Conservation (phyloP, 2,113 vertebrate species). For the Megaptera novaeangliae region DNA sequence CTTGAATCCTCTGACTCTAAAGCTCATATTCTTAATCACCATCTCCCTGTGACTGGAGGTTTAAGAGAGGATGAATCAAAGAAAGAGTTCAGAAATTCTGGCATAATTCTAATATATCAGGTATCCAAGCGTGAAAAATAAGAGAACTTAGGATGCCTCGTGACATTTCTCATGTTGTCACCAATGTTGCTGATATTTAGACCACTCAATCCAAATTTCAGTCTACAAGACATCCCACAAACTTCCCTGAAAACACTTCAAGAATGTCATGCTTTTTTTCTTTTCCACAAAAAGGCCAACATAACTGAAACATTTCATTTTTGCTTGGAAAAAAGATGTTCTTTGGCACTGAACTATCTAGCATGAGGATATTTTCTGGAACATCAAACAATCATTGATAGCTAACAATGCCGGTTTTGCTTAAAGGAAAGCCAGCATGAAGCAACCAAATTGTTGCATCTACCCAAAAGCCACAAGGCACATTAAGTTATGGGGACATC, state of each 20-base stretch:
- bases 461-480: not conserved
- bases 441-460: not conserved
- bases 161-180: not conserved
- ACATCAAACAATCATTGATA: constrained; percentile 29
- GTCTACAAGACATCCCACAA: not conserved
- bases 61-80: not conserved
- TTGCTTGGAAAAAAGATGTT: not conserved
- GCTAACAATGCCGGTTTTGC: not conserved
- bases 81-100: not conserved
- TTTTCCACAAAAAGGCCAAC: not conserved
- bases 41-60: not conserved
- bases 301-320: not conserved
- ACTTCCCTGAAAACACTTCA: not conserved
- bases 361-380: constrained; percentile 44
- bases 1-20: not conserved
- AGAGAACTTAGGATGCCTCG: not conserved
- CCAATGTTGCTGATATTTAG: not conserved
- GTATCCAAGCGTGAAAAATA: not conserved
- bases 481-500: not conserved
- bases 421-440: constrained; percentile 28
- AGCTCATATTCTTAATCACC: not conserved
- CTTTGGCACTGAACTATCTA: not conserved
- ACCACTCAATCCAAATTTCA: not conserved
- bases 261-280: not conserved
- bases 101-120: not conserved